A percentile compares a stretch with the other conserved stretches of the same genome.
Conservation (phyloP, 1,140 invertebrate genomes). For the Euschistus heros region DNA sequence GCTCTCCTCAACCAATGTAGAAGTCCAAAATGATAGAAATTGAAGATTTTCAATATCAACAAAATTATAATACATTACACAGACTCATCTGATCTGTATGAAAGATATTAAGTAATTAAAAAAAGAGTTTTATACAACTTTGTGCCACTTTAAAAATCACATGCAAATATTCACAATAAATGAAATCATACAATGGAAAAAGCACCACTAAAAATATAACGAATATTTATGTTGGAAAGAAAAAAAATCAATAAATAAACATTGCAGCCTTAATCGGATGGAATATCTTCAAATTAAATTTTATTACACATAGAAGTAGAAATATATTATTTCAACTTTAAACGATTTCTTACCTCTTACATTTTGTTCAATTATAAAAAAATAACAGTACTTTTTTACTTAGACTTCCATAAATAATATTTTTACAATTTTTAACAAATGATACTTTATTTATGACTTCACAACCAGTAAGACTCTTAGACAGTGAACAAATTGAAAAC, state of each 20-base stretch:
- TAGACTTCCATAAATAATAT: conserved; percentile 1
- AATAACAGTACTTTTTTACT: conserved; percentile 6
- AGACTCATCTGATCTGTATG: too few relatives aligned
- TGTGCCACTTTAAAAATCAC: too few relatives aligned
- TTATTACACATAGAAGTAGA: conserved; percentile 9
- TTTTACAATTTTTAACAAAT: conserved; percentile 12
- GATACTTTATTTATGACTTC: conserved; percentile 5
- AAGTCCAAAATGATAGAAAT: too few relatives aligned
- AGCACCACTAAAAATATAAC: too few relatives aligned
- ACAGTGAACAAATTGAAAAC: neutral
- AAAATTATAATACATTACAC: too few relatives aligned
- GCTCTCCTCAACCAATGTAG: too few relatives aligned
- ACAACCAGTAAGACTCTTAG: conserved; percentile 5
- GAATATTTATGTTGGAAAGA: too few relatives aligned
- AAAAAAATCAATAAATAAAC: neutral
- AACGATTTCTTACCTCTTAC: neutral
- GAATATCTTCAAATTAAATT: conserved; percentile 6
- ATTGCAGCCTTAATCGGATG: conserved; percentile 12
- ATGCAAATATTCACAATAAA: too few relatives aligned
- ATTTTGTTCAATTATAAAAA: conserved; percentile 5
- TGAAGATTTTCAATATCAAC: too few relatives aligned
- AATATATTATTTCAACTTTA: conserved; percentile 6
- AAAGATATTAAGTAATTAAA: too few relatives aligned
- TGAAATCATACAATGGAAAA: too few relatives aligned
- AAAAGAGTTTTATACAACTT: too few relatives aligned